phyloP scores from a whole-genome alignment of 2,113 vertebrate genomes.

The Phodopus roborovskii region DNA sequence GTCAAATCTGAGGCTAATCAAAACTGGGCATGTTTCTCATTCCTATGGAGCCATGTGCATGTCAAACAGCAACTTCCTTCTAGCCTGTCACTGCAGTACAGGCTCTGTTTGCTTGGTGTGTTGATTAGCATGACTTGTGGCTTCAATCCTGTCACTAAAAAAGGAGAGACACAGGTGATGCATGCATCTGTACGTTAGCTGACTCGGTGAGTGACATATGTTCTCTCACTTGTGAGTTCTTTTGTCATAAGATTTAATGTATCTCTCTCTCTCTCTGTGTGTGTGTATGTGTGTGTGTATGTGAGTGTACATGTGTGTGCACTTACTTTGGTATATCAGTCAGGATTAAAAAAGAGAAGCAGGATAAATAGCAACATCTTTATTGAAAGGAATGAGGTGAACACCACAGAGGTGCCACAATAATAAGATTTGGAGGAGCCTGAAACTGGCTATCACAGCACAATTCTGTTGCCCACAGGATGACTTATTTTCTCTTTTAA shows the following conservation, averaged over 20 bases:
- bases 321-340: background rate
- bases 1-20: background rate
- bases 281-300: background rate
- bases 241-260: background rate
- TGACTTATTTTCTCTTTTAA: background rate
- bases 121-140: background rate
- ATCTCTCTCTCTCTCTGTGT: too few species aligned
- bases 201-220: background rate
- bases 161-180: background rate
- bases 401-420: background rate
- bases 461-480: background rate
- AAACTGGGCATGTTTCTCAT: background rate
- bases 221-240: background rate
- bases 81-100: background rate
- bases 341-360: constrained; percentile 18
- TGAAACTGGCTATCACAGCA: background rate
- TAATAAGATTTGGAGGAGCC: accelerated
- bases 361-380: background rate
- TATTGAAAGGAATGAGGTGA: background rate
- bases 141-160: background rate
- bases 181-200: background rate
- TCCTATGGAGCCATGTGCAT: background rate
- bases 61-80: background rate
- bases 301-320: background rate
- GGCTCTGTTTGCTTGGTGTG: background rate